Base-by-base conservation (phyloP, 2,888 invertebrate species). In the Sarcophaga carnaria region DNA sequence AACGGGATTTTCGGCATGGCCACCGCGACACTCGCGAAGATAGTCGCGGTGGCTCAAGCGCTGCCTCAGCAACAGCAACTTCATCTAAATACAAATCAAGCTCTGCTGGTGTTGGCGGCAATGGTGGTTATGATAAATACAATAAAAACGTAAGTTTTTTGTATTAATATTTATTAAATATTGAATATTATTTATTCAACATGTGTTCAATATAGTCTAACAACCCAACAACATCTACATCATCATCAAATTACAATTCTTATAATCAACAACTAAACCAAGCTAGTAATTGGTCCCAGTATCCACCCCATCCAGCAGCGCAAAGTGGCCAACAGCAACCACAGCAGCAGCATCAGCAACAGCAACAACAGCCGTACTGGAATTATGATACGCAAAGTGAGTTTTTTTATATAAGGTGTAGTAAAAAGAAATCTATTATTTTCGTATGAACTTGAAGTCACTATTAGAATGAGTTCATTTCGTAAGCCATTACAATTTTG, bases 1-100 rank as follows among this genome's bases (percentile, higher is more conserved):
- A 93, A 88, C 93, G 93, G 93, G 93, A 93, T 93, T 93, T 93
- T 93, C 93, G 93, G 93, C 92, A 91, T 92, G 93, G 93, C 93
- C 93, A 93, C 93, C 93, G 93, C 93, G 93, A 93, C 93, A 93
- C 88, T 91, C 91, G 92, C 91, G 93, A 93, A 93, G 93, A 93
- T 93, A 93, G 93, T 93, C 93, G 93, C 93, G 93, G 93, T 93
- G 93, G 93, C 93, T 93, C 92, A 92, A 93, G 92, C 90, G 91
- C 93, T 88, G 92, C 93, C 90, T 90, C 92, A 90, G 91, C 91
- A 89, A 85, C 92, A 89, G 89, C 90, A 72, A 80, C 81, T 86
- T 84, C 85, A 85, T 83, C 88, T 88, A 83, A 83, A 90, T 90
- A 91, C 87, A 90, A 91, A 71, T 88, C 90, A 80, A 90, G 89